Percentiles rank a stretch among this genome's conserved stretches.
Conservation (phyloP, 2,888 invertebrate species). For the Eristalis tenax region DNA sequence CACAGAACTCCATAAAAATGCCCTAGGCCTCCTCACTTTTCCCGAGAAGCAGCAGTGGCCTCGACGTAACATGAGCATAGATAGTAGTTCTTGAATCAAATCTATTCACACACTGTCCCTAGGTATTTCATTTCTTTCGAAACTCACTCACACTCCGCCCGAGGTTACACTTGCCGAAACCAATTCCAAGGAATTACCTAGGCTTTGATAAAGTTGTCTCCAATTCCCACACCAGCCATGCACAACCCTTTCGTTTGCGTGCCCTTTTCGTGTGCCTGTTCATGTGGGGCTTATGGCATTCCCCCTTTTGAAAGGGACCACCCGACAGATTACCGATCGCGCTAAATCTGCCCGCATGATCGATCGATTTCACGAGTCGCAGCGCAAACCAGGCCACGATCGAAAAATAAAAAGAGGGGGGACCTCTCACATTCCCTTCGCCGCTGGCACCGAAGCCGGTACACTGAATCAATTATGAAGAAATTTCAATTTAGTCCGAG, state of each 20-base stretch:
- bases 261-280: neutral
- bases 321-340: constrained; percentile 53
- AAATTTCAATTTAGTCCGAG: constrained; percentile 21
- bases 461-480: neutral
- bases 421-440: constrained; percentile 1
- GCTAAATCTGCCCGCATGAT: constrained; percentile 70
- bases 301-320: constrained; percentile 44
- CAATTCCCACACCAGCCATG: constrained; percentile 8
- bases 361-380: constrained; percentile 52
- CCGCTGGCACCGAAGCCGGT: too few species aligned
- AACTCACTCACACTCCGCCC: neutral
- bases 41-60: neutral
- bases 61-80: neutral
- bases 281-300: constrained; percentile 12
- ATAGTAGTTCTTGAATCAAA: neutral
- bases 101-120: neutral
- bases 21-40: neutral
- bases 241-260: constrained; percentile 31
- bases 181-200: neutral
- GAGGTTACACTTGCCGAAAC: constrained; percentile 1
- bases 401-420: constrained; percentile 13
- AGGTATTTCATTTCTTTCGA: neutral
- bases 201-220: constrained; percentile 29
- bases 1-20: neutral
- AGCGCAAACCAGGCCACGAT: constrained; percentile 32